phyloP scores from a whole-genome alignment of 2,797 vertebrate species.

The Cetoscarus ocellatus region DNA sequence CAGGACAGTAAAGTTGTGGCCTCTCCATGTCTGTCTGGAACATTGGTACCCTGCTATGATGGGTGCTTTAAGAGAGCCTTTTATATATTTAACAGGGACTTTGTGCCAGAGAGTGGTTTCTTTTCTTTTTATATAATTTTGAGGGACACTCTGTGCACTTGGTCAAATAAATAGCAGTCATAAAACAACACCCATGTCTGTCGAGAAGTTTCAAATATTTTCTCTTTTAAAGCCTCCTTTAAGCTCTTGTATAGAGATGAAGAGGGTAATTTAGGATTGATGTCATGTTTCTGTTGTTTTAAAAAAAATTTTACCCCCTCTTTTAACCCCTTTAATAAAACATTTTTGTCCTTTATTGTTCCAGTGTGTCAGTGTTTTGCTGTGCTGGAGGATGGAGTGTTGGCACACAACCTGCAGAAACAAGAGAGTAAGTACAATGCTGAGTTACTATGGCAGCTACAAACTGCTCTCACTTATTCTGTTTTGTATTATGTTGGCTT shows the following conservation, averaged over 20 bases:
- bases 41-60: constrained; percentile 23
- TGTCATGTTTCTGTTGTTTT: constrained; percentile 5
- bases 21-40: constrained; percentile 27
- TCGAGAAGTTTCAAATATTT: constrained; percentile 9
- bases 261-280: constrained; percentile 2
- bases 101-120: constrained; percentile 24
- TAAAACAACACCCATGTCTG: constrained; percentile 19
- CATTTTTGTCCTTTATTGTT: constrained; percentile 54
- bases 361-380: constrained; percentile 84
- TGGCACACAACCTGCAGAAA: constrained; percentile 86
- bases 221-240: constrained; percentile 4
- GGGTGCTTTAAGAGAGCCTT: constrained; percentile 34
- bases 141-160: constrained; percentile 16
- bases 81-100: constrained; percentile 32
- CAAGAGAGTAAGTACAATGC: constrained; percentile 83
- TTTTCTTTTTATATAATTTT: constrained; percentile 16
- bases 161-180: constrained; percentile 27
- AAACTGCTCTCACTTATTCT: constrained; percentile 1
- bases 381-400: constrained; percentile 81
- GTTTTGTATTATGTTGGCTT: neutral
- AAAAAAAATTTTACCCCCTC: constrained; percentile 2
- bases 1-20: constrained; percentile 27
- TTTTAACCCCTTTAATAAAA: constrained; percentile 17
- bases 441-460: neutral
- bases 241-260: neutral